These are phyloP conservation scores for Aporophyla nigra DNA, from an alignment of 2,888 invertebrate species.

Conservation along the genomic window DNA sequence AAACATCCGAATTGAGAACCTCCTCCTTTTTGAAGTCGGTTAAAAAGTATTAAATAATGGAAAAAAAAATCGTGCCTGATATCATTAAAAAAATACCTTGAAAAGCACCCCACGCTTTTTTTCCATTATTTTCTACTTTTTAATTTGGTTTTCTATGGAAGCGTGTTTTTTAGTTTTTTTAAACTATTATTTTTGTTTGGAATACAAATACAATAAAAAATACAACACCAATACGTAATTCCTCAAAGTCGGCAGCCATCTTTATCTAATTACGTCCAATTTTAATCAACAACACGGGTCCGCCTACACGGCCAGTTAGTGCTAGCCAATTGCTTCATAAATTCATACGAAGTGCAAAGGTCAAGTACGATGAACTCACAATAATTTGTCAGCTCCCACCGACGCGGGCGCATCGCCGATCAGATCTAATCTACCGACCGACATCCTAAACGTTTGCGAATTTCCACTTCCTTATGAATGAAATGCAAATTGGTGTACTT, in stretches of 20 bases:
- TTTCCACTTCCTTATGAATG: slow-evolving; percentile 64
- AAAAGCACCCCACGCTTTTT: too few species aligned
- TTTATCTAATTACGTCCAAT: slow-evolving; percentile 70
- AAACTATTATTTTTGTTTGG: too few species aligned
- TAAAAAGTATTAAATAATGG: too few species aligned
- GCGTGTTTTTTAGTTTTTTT: too few species aligned
- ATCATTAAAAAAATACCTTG: too few species aligned
- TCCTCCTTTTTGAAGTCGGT: too few species aligned
- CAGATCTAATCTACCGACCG: slow-evolving; percentile 57
- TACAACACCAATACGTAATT: slow-evolving; percentile 48
- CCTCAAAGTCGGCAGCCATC: slow-evolving; percentile 53
- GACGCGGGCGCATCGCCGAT: slow-evolving; percentile 55
- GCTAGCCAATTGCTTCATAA: slow-evolving; percentile 71
- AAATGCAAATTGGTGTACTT: slow-evolving; percentile 44
- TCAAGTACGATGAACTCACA: slow-evolving; percentile 85
- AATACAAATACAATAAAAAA: too few species aligned
- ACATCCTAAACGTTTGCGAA: slow-evolving; percentile 64
- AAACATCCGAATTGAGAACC: too few species aligned
- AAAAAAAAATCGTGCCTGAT: too few species aligned
- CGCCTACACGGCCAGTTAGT: slow-evolving; percentile 66
- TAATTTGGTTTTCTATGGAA: too few species aligned
- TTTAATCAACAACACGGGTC: slow-evolving; percentile 67
- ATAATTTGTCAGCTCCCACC: slow-evolving; percentile 74
- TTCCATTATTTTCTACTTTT: too few species aligned
- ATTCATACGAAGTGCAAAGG: slow-evolving; percentile 79